Evolutionary conservation across 2,888 invertebrate species (phyloP).

Genomic region (Penaeus monodon): DNA sequence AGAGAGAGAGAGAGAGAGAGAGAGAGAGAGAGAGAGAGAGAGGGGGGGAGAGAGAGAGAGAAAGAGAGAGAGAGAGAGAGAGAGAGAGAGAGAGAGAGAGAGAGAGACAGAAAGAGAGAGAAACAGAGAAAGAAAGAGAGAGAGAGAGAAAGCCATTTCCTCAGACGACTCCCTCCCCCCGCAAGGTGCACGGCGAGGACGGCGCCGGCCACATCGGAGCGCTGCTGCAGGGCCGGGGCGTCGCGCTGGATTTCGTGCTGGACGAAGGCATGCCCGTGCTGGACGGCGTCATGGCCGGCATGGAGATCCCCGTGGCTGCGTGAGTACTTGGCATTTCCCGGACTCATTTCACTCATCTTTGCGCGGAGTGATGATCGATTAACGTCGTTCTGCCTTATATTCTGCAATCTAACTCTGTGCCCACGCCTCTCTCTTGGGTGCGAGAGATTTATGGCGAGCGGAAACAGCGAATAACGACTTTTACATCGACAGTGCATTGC

Average conservation of each 20-base stretch:
- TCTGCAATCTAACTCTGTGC: too few species aligned
- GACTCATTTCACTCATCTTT: not conserved
- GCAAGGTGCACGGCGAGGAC: conserved; percentile 47
- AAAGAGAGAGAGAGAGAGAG: not conserved
- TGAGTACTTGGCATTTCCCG: conserved; percentile 65
- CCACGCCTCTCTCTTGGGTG: too few species aligned
- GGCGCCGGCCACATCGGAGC: conserved; percentile 59
- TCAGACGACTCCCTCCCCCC: too few species aligned
- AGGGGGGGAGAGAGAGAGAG: not conserved
- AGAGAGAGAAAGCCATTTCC: too few species aligned
- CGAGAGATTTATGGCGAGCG: too few species aligned
- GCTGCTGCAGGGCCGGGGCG: conserved; percentile 50
- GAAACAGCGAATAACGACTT: too few species aligned
- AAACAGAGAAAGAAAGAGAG: not conserved
- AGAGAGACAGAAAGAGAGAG: too few species aligned
- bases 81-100: not conserved
- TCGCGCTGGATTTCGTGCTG: conserved; percentile 70
- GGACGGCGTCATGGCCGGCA: conserved; percentile 69
- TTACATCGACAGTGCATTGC: too few species aligned
- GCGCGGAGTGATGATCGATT: not conserved
- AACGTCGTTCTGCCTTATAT: too few species aligned
- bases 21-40: not conserved
- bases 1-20: not conserved
- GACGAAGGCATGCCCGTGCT: conserved; percentile 72
- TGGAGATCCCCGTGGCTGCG: conserved; percentile 70